A percentile compares a stretch with the other conserved stretches of the same genome.
Conservation (phyloP, 1,140 invertebrate species). For the Mesaphorura yosii region DNA sequence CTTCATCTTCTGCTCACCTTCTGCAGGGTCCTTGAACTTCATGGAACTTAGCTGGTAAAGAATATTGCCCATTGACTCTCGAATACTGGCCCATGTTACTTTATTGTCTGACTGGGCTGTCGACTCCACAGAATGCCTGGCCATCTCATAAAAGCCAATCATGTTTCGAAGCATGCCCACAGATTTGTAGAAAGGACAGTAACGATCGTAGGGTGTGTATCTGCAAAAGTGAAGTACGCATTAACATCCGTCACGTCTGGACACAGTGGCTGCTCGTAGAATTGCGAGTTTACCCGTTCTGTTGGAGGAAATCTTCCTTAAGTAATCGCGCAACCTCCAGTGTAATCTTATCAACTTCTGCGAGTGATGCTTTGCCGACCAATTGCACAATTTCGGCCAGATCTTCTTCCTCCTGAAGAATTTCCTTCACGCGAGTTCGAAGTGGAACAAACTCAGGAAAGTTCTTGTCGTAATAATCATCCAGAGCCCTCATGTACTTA, state of each 20-base stretch:
- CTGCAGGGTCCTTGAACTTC: slow-evolving; percentile 99
- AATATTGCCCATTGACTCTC: slow-evolving; percentile 90
- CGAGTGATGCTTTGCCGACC: slow-evolving; percentile 96
- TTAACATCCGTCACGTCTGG: too few species aligned
- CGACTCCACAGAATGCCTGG: slow-evolving; percentile 90
- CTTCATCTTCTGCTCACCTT: slow-evolving; percentile 94
- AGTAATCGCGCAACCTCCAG: slow-evolving; percentile 95
- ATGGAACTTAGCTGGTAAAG: slow-evolving; percentile 96
- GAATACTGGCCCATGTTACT: slow-evolving; percentile 95
- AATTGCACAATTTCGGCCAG: slow-evolving; percentile 98
- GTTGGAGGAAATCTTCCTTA: slow-evolving; percentile 99
- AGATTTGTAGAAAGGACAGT: slow-evolving; percentile 99
- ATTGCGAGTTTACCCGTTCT: slow-evolving; percentile 68
- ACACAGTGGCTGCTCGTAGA: background rate
- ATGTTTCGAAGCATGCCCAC: slow-evolving; percentile 98
- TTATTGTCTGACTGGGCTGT: slow-evolving; percentile 98
- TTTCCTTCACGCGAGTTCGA: slow-evolving; percentile 87
- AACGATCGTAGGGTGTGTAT: slow-evolving; percentile 92
- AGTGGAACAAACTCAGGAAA: slow-evolving; percentile 96
- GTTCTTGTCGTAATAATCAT: slow-evolving; percentile 99
- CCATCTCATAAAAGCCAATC: slow-evolving; percentile 96
- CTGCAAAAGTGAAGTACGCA: slow-evolving; percentile 39
- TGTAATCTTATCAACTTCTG: slow-evolving; percentile 98
- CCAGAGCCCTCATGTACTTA: slow-evolving; percentile 95
- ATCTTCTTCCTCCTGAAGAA: slow-evolving; percentile 98